Conservation (phyloP, 2,113 vertebrate species). For the Neotragus pygmaeus region DNA sequence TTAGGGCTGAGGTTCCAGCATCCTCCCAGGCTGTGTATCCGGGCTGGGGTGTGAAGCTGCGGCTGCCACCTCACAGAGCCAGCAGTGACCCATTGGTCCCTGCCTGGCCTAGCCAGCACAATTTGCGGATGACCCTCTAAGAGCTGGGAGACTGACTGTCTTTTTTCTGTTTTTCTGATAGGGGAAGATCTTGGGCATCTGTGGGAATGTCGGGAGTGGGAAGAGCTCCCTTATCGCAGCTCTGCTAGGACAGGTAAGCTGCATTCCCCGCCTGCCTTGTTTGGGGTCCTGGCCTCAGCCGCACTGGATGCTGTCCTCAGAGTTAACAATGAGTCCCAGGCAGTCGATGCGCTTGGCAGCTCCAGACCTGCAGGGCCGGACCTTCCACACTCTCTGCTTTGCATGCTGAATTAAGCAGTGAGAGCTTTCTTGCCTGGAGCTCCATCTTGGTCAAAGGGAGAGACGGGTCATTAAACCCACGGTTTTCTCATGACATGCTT, state of each 20-base stretch:
- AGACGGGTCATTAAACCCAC: neutral
- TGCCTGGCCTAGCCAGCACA: neutral
- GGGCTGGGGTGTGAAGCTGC: neutral
- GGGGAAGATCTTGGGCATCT: conserved; percentile 87
- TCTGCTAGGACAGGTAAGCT: conserved; percentile 87
- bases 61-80: neutral
- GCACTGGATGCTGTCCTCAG: accelerated
- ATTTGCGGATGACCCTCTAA: neutral
- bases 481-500: neutral
- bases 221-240: conserved; percentile 87
- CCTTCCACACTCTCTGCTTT: neutral
- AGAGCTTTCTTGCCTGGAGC: neutral
- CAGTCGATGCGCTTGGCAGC: neutral
- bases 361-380: neutral
- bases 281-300: neutral
- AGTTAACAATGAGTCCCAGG: neutral
- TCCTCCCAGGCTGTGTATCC: neutral
- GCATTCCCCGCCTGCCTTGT: accelerated
- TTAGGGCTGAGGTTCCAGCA: neutral
- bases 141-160: neutral
- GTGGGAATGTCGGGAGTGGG: conserved; percentile 89
- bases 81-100: neutral
- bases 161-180: conserved; percentile 56
- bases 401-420: neutral
- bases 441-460: neutral